These are phyloP conservation scores for Dasyurus viverrinus DNA, from an alignment of 2,113 vertebrate species.

Conservation along the genomic window DNA sequence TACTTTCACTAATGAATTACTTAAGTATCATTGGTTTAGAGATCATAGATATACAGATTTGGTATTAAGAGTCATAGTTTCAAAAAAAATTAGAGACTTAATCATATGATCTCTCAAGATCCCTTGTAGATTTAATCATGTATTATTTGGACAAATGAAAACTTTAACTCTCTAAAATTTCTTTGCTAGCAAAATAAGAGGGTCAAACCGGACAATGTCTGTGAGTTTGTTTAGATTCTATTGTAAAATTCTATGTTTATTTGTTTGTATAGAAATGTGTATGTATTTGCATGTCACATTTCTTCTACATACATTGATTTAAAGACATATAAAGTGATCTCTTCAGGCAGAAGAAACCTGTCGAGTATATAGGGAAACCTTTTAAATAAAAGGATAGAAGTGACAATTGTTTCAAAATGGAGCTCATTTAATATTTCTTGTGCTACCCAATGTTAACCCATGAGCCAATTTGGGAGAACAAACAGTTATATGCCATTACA, in stretches of 20 bases:
- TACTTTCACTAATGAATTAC: not conserved
- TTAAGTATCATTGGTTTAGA: not conserved
- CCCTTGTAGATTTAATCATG: not conserved
- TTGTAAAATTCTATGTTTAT: not conserved
- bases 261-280: not conserved
- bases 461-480: not conserved
- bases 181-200: not conserved
- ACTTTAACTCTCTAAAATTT: not conserved
- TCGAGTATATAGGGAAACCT: not conserved
- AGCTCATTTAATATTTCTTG: not conserved
- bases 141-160: not conserved
- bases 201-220: not conserved
- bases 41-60: not conserved
- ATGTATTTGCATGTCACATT: not conserved
- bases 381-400: not conserved
- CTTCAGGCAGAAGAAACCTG: not conserved
- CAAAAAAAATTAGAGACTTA: not conserved
- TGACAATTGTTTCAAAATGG: not conserved
- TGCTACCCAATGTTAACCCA: not conserved
- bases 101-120: not conserved
- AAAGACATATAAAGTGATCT: not conserved
- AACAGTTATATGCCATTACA: not conserved
- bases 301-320: not conserved
- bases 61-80: not conserved
- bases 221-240: not conserved